These are phyloP conservation scores for Temnothorax rugatulus DNA, from an alignment of 2,888 invertebrate genomes.

Conservation along the genomic window DNA sequence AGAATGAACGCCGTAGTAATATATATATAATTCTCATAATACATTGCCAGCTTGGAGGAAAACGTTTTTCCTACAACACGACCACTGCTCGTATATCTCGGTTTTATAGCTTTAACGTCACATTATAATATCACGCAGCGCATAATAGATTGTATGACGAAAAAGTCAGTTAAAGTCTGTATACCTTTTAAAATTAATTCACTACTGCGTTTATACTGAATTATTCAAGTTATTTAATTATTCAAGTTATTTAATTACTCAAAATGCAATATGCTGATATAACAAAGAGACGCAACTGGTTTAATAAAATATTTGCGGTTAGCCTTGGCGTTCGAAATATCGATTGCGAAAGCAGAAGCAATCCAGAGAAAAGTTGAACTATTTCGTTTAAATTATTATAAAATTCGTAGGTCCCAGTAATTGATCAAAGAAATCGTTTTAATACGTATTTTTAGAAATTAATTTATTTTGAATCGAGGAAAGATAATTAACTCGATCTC, in stretches of 20 bases:
- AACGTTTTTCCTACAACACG: slow-evolving; percentile 13
- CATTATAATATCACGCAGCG: slow-evolving; percentile 9
- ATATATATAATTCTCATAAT: slow-evolving; percentile 18
- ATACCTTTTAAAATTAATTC: not conserved
- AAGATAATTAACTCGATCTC: slow-evolving; percentile 5
- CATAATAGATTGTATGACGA: slow-evolving; percentile 6
- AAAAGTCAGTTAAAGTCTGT: slow-evolving; percentile 20
- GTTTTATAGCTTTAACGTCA: slow-evolving; percentile 18
- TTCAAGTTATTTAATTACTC: not conserved
- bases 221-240: slow-evolving; percentile 8
- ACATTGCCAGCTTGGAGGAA: slow-evolving; percentile 10
- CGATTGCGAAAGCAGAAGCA: slow-evolving; percentile 14
- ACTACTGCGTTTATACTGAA: not conserved
- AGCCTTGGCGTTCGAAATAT: slow-evolving; percentile 1
- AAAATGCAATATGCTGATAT: not conserved
- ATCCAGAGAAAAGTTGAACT: not conserved
- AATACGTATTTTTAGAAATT: slow-evolving; percentile 6
- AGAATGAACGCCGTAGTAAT: slow-evolving; percentile 13
- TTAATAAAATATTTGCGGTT: slow-evolving; percentile 24
- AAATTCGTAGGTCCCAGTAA: not conserved
- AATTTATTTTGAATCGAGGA: not conserved
- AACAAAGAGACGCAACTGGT: not conserved
- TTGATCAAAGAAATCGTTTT: slow-evolving; percentile 7
- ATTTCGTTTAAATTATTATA: slow-evolving; percentile 14
- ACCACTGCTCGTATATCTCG: slow-evolving; percentile 25